Evolutionary conservation across 2,888 invertebrate species (phyloP).

Genomic region (Agrilus mali): DNA sequence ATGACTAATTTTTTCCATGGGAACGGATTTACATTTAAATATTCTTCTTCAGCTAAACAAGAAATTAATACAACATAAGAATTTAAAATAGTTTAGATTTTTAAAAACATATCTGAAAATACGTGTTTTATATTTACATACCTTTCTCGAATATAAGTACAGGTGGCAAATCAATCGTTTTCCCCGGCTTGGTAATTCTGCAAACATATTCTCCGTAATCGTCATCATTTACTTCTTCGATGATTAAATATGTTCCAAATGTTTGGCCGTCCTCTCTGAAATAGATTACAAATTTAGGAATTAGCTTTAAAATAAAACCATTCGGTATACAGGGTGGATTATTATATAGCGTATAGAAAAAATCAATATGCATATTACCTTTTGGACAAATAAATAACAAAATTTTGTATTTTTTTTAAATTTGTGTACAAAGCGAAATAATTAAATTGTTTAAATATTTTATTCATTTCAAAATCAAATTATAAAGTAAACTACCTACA

Average conservation of each 20-base stretch:
- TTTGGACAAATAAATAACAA: too few species aligned
- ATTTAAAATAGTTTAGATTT: not conserved
- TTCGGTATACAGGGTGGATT: too few species aligned
- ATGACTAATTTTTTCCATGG: conserved; percentile 47
- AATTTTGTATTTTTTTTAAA: too few species aligned
- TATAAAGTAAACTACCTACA: too few species aligned
- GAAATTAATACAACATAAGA: conserved; percentile 2
- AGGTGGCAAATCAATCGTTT: conserved; percentile 35
- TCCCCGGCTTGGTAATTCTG: conserved; percentile 52
- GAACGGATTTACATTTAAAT: conserved; percentile 31
- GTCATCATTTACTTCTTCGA: conserved; percentile 43
- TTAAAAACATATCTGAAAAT: not conserved
- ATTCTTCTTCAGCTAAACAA: conserved; percentile 26
- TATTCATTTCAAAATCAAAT: too few species aligned
- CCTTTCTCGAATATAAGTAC: conserved; percentile 35
- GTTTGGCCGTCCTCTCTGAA: conserved; percentile 58
- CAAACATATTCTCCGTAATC: conserved; percentile 64
- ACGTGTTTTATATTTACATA: conserved; percentile 24
- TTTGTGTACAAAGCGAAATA: too few species aligned
- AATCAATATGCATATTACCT: too few species aligned
- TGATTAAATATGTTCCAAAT: conserved; percentile 55
- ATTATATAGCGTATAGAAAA: too few species aligned
- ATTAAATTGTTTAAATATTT: too few species aligned
- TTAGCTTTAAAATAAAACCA: not conserved
- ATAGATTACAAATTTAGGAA: conserved; percentile 2